Percentiles rank a stretch among this genome's conserved stretches.
Conservation (phyloP, 92 coral and sea anemone species). For the Hydrozoanthus gracilis region DNA sequence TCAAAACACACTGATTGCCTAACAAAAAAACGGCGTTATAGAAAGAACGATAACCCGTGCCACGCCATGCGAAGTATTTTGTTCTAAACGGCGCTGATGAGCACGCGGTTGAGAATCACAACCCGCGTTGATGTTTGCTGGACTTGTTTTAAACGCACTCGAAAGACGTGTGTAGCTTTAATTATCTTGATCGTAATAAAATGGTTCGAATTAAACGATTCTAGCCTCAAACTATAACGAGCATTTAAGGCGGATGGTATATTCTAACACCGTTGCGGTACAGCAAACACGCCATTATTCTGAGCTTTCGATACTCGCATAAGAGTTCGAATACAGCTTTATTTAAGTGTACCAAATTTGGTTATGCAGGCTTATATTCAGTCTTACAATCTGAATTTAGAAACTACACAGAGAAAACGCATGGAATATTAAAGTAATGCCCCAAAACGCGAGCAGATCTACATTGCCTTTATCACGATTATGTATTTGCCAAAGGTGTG, state of each 20-base stretch:
- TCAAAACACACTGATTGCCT: not conserved
- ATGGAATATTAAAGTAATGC: not conserved
- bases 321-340: not conserved
- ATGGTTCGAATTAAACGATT: no score
- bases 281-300: not conserved
- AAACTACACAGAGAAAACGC: not conserved
- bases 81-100: not conserved
- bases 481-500: conserved; percentile 26
- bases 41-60: no score
- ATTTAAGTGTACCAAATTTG: not conserved
- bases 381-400: not conserved
- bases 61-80: no score
- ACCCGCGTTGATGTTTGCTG: not conserved
- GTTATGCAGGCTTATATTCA: not conserved
- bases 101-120: conserved; percentile 11
- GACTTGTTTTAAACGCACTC: not conserved
- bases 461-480: not conserved
- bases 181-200: not conserved
- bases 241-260: no score
- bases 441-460: conserved; percentile 19
- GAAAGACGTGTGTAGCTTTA: not conserved
- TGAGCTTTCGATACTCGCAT: not conserved
- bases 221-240: no score
- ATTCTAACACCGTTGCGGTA: no score
- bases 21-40: no score